phyloP scores from a whole-genome alignment of 2,888 invertebrate genomes.

The Craniophora ligustri region DNA sequence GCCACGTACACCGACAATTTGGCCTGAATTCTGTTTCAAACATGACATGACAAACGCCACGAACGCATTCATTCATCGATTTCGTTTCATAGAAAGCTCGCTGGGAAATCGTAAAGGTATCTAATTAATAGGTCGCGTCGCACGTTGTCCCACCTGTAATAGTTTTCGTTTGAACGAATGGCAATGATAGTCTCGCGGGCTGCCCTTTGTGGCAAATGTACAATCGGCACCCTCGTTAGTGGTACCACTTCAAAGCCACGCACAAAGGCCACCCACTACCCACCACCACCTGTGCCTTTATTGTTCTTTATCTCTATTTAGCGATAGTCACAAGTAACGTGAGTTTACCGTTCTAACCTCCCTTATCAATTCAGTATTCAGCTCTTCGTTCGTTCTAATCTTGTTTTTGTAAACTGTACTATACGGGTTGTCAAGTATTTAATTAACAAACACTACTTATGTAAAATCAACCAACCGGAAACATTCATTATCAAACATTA shows the following conservation, averaged over 20 bases:
- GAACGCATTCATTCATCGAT: conserved; percentile 22
- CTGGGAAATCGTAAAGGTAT: conserved; percentile 31
- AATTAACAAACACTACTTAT: background rate
- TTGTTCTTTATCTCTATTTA: conserved; percentile 61
- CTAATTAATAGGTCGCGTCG: conserved; percentile 51
- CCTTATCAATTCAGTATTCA: conserved; percentile 33
- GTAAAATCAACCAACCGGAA: no score
- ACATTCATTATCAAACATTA: no score
- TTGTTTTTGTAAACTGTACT: conserved; percentile 20
- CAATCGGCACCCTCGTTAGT: conserved; percentile 66
- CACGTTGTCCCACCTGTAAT: conserved; percentile 46
- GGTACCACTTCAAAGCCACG: conserved; percentile 67
- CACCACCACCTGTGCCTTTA: conserved; percentile 56
- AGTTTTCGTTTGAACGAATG: conserved; percentile 61
- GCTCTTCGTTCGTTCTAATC: conserved; percentile 2
- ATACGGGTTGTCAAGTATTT: background rate
- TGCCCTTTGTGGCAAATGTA: conserved; percentile 60
- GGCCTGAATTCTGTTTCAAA: background rate
- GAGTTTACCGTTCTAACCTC: conserved; percentile 39
- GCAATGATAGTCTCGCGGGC: conserved; percentile 59
- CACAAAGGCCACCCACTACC: conserved; percentile 49
- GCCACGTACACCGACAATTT: background rate
- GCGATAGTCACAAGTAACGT: conserved; percentile 42
- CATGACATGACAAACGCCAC: background rate
- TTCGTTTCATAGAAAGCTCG: conserved; percentile 21